phyloP scores from a whole-genome alignment of 2,113 vertebrate species.

The Mellivora capensis region DNA sequence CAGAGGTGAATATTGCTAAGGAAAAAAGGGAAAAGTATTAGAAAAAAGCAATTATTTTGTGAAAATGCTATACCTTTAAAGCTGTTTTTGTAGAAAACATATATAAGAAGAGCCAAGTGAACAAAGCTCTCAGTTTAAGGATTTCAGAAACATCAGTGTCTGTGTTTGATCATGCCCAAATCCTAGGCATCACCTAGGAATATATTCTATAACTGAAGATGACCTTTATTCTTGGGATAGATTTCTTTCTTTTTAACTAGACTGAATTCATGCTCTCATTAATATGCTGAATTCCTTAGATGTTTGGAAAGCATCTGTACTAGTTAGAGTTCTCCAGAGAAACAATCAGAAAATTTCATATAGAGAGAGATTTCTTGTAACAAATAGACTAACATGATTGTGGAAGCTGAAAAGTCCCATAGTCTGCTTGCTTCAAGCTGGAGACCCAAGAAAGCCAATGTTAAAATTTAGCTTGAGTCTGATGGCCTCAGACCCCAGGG shows the following conservation, averaged over 20 bases:
- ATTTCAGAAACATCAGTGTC: not conserved
- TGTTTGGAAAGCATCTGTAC: not conserved
- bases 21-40: not conserved
- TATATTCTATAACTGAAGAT: not conserved
- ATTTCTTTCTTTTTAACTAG: not conserved
- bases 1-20: constrained; percentile 14
- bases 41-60: constrained; percentile 8
- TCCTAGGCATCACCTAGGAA: not conserved
- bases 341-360: not conserved
- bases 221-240: not conserved
- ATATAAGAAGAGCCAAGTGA: not conserved
- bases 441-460: not conserved
- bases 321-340: not conserved
- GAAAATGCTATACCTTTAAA: constrained; percentile 15
- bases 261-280: not conserved
- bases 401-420: not conserved
- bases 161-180: not conserved
- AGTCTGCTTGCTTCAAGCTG: not conserved
- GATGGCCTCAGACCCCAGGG: not conserved
- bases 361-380: not conserved
- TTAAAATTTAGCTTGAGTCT: not conserved
- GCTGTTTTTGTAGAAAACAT: not conserved
- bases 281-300: not conserved
- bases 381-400: not conserved
- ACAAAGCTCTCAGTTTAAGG: not conserved